Base-by-base conservation (phyloP, 2,113 vertebrate species). In the Chaenocephalus aceratus region DNA sequence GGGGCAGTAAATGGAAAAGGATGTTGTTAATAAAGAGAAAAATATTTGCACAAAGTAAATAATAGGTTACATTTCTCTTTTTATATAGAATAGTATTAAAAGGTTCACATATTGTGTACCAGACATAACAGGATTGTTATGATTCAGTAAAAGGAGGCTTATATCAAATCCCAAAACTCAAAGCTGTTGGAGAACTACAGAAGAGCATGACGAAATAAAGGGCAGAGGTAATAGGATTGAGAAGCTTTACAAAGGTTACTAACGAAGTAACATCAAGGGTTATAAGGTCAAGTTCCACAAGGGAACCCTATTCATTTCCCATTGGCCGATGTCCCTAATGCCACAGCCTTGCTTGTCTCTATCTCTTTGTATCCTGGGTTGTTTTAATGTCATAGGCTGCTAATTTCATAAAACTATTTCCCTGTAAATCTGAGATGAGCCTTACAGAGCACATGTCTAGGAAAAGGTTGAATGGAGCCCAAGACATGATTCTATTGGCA, bases 241-340 rank as follows among this genome's bases (percentile, higher is more conserved):
- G 67, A 75, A 68, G 77, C 91, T 92, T 91, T 91, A 88, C 84
- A 91, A 91, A 91, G 86, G 77, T 83, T 21, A 2, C 72, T 90
- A 91, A 91, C 91, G 89, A 88, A 82, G 80, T 80, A 78, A 75
- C 76, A 71, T 76, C 77, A 76, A 84, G 36, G 79, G 64, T 86
- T 85, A 83, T 79, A 82, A 89, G 89, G 85, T 90, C 79, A 91
- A 75, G 78, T 83, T 84, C 84, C 75, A 52, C 71, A 2, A 81
- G 82, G 84, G 86, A 86, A 90, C 64, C 84, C 79, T 79, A 12
- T 49, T 64, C 63, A 78, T 83, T 81, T 89, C 78, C 85, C 87
- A 66, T 10, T 57, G 79, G 89, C 52, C 77, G 41, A 13, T 67
- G 75, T 68, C 78, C 69, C 66, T 51, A 16, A 51, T 79, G 76